Conservation (phyloP, 2,888 invertebrate genomes). For the Torymus tubicola region DNA sequence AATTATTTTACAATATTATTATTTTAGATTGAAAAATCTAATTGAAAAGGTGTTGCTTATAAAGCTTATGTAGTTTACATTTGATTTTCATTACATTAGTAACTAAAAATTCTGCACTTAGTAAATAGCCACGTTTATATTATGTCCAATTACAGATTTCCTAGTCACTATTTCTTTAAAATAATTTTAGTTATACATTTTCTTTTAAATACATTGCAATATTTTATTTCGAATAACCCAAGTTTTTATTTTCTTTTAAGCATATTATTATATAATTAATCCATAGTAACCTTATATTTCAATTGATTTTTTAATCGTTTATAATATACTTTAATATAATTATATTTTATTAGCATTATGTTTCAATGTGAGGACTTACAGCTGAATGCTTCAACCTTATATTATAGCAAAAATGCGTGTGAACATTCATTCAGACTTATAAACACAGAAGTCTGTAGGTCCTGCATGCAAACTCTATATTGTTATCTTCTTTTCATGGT, state of each 20-base stretch:
- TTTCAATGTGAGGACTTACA: conserved; percentile 41
- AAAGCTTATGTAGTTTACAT: too few relatives aligned
- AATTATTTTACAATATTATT: conserved; percentile 11
- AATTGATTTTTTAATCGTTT: conserved; percentile 33
- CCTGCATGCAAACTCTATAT: conserved; percentile 26
- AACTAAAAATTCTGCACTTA: too few relatives aligned
- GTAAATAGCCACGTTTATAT: too few relatives aligned
- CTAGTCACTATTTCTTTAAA: too few relatives aligned
- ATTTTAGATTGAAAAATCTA: conserved; percentile 41
- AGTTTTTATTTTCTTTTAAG: too few relatives aligned
- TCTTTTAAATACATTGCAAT: too few relatives aligned
- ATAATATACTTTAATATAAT: neutral
- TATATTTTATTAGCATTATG: conserved; percentile 21
- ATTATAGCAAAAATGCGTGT: neutral
- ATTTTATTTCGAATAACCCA: too few relatives aligned
- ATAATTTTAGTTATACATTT: too few relatives aligned
- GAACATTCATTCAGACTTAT: neutral
- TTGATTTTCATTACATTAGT: too few relatives aligned
- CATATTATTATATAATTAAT: too few relatives aligned
- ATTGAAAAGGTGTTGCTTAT: conserved; percentile 5
- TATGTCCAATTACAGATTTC: too few relatives aligned
- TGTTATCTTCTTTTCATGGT: conserved; percentile 16
- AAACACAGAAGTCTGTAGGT: conserved; percentile 25
- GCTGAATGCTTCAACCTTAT: neutral
- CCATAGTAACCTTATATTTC: neutral